Evolutionary conservation across 1,140 invertebrate genomes (phyloP), one percentile per base, ranked within the genome.

Genomic region (Neuroterus valhalla): DNA sequence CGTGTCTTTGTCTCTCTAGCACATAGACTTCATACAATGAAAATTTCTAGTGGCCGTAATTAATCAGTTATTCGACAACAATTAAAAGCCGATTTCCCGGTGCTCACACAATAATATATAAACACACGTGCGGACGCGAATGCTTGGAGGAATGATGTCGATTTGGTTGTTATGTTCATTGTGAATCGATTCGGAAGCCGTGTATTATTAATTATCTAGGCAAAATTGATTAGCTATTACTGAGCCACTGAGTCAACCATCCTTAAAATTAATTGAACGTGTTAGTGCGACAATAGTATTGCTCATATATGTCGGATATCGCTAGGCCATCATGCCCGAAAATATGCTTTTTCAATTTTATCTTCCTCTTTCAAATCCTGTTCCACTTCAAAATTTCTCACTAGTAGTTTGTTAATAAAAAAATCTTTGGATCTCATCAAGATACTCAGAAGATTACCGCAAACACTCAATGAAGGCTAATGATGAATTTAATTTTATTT

Each of bases 201-300:
- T 11, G 10, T 52, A 52, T 52, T 52, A 23, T 12, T 52, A 52
- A 52, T 52, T 52, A 52, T 52, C 17, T 11, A 23, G 19, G 12
- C 19, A 3, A 17, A 19, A 52, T 19, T 52, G 23, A 52, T 52
- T 52, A 52, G 50, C 8, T 52, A 52, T 23, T 52, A 52, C 23
- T 52, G 50, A 52, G n/a, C 19, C 1, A 19, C 21, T 23, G 6
- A 11, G 12, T 21, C 50, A 11, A 52, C 50, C n/a, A 23, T 52
- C 50, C 50, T 52, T 52, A 23, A 26, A 52, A 52, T 52, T 52
- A 52, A 52, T 48, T 48, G 17, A 48, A 12, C 21, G 19, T 6
- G 23, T 52, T 38, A 38, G 4, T 12, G 3, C 11, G 12, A 10
- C 19, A 19, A 21, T 52, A 5, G 50, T 21, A 52, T 21, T 23